These are phyloP conservation scores for Mus caroli DNA, from an alignment of 2,797 vertebrate genomes.

Conservation along the genomic window DNA sequence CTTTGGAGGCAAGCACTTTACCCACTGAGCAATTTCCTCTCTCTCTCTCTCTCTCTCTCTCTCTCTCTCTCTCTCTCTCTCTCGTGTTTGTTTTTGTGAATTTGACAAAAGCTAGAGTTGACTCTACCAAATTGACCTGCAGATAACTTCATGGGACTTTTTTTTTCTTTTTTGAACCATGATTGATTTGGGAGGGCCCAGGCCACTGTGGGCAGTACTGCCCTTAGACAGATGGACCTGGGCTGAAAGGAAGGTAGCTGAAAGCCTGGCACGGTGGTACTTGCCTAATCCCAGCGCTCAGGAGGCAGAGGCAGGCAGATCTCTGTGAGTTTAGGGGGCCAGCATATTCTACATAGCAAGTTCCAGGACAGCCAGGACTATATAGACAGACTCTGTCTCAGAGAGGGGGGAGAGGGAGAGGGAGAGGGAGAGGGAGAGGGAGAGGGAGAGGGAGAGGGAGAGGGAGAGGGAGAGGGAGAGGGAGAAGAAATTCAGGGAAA, in stretches of 20 bases:
- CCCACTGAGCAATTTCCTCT: neutral
- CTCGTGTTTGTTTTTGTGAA: neutral
- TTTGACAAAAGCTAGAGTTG: neutral
- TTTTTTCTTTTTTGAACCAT: neutral
- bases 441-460: too few species aligned
- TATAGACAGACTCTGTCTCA: neutral
- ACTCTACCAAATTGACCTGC: neutral
- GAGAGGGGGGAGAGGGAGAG: too few species aligned
- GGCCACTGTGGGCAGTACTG: neutral
- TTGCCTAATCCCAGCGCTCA: neutral
- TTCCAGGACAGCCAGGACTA: neutral
- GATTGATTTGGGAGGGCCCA: neutral
- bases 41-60: too few species aligned
- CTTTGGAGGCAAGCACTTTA: neutral
- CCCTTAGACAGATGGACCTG: neutral
- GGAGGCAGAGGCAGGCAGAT: neutral
- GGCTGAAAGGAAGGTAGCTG: neutral
- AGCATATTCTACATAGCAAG: neutral
- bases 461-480: too few species aligned
- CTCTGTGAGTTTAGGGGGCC: neutral
- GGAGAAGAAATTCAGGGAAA: neutral
- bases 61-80: too few species aligned
- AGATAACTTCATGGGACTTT: neutral
- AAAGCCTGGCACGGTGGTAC: neutral
- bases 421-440: too few species aligned